These are phyloP conservation scores for Pelosia muscerda DNA, from an alignment of 2,888 invertebrate species.

Conservation along the genomic window DNA sequence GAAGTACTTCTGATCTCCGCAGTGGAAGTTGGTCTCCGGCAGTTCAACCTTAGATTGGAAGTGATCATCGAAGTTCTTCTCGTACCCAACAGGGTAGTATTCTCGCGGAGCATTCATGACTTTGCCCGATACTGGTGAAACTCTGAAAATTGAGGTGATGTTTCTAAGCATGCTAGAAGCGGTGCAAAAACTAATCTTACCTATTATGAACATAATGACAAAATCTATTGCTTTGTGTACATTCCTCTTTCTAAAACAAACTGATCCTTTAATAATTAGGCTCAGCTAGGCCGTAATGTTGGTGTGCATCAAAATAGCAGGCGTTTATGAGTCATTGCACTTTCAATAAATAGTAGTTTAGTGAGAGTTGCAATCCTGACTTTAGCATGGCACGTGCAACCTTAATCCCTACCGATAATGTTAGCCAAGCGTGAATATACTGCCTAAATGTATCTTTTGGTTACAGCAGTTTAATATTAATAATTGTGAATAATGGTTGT, in stretches of 20 bases:
- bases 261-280: too few relatives aligned
- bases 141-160: constrained; percentile 57
- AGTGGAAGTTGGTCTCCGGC: constrained; percentile 94
- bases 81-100: constrained; percentile 95
- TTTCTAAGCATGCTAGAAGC: constrained; percentile 20
- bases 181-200: neutral
- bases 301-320: too few relatives aligned
- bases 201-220: neutral
- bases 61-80: constrained; percentile 96
- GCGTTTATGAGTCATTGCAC: too few relatives aligned
- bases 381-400: neutral
- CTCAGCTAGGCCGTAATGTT: too few relatives aligned
- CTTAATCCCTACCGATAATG: neutral
- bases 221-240: neutral
- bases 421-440: neutral
- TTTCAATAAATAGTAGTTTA: neutral
- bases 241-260: too few relatives aligned
- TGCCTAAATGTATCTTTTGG: neutral
- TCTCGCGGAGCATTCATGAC: constrained; percentile 97
- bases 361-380: neutral
- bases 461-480: too few relatives aligned
- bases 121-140: constrained; percentile 78
- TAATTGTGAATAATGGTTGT: too few relatives aligned
- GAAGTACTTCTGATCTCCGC: constrained; percentile 96
- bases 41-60: constrained; percentile 94